Percentiles rank a stretch among this genome's conserved stretches.
Evolutionary conservation across 1,140 invertebrate genomes (phyloP).

Genomic region (Papilio polytes): DNA sequence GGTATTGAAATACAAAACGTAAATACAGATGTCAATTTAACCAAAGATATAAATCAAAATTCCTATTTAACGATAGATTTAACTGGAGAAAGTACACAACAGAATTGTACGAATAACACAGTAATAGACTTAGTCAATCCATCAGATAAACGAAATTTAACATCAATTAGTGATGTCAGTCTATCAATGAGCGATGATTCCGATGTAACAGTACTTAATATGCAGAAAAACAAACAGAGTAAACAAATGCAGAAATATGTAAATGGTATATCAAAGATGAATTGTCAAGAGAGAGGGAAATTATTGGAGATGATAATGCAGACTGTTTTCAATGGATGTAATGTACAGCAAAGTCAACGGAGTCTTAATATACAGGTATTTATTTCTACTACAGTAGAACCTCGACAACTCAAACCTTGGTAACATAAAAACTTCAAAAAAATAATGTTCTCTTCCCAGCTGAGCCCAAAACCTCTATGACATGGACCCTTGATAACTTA

Average conservation of each 20-base stretch:
- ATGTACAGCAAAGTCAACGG: slow-evolving; percentile 44
- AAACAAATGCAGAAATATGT: slow-evolving; percentile 59
- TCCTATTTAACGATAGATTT: slow-evolving; percentile 74
- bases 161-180: slow-evolving; percentile 50
- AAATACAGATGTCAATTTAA: slow-evolving; percentile 56
- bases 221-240: slow-evolving; percentile 44
- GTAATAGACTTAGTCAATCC: slow-evolving; percentile 67
- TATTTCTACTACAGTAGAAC: not conserved
- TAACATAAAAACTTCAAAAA: too few species aligned
- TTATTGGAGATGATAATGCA: slow-evolving; percentile 67
- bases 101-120: slow-evolving; percentile 45
- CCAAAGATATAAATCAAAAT: slow-evolving; percentile 64
- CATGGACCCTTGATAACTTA: too few species aligned
- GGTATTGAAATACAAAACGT: slow-evolving; percentile 47
- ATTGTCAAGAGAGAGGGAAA: slow-evolving; percentile 58
- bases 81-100: slow-evolving; percentile 56
- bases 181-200: slow-evolving; percentile 70
- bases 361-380: slow-evolving; percentile 41
- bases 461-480: too few species aligned
- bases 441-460: too few species aligned
- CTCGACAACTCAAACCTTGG: too few species aligned
- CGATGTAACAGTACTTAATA: slow-evolving; percentile 64
- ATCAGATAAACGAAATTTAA: slow-evolving; percentile 50
- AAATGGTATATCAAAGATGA: slow-evolving; percentile 65
- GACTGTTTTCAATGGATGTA: slow-evolving; percentile 66